These are phyloP conservation scores for Sarcophaga variegata DNA, from an alignment of 2,888 invertebrate genomes.

Conservation along the genomic window DNA sequence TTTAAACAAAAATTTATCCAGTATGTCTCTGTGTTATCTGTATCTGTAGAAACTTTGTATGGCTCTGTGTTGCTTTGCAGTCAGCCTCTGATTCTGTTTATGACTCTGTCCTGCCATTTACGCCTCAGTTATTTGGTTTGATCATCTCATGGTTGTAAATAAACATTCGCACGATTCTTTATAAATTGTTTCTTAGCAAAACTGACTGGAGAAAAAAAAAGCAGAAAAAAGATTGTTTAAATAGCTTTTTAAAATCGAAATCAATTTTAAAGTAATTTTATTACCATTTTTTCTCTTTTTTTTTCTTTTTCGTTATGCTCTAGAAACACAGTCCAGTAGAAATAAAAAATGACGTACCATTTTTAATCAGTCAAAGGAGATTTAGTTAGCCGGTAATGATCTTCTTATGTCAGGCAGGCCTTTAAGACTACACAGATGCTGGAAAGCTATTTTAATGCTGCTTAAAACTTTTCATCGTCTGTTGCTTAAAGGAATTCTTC, in stretches of 20 bases:
- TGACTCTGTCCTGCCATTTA: constrained; percentile 15
- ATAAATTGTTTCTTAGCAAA: constrained; percentile 70
- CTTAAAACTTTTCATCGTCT: constrained; percentile 38
- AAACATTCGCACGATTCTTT: constrained; percentile 76
- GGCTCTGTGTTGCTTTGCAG: neutral
- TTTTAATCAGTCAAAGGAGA: constrained; percentile 62
- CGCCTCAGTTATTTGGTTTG: constrained; percentile 46
- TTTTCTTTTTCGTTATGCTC: neutral
- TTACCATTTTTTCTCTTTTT: constrained; percentile 4
- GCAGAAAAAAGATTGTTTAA: constrained; percentile 26
- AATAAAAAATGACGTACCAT: constrained; percentile 49
- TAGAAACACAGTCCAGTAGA: neutral
- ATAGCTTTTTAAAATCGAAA: constrained; percentile 49
- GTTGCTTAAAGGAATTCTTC: neutral
- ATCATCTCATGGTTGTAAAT: constrained; percentile 63
- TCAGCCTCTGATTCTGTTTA: constrained; percentile 1
- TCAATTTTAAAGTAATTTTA: constrained; percentile 63
- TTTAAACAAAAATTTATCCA: constrained; percentile 62
- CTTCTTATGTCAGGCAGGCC: constrained; percentile 55
- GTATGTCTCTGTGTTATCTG: constrained; percentile 66
- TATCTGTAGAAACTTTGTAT: constrained; percentile 34
- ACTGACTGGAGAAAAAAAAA: too few relatives aligned
- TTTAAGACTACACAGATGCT: constrained; percentile 13
- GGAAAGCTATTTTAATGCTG: constrained; percentile 47
- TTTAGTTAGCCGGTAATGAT: constrained; percentile 64